Conservation (phyloP, 1,140 invertebrate species). For the Drosophila watanabei region DNA sequence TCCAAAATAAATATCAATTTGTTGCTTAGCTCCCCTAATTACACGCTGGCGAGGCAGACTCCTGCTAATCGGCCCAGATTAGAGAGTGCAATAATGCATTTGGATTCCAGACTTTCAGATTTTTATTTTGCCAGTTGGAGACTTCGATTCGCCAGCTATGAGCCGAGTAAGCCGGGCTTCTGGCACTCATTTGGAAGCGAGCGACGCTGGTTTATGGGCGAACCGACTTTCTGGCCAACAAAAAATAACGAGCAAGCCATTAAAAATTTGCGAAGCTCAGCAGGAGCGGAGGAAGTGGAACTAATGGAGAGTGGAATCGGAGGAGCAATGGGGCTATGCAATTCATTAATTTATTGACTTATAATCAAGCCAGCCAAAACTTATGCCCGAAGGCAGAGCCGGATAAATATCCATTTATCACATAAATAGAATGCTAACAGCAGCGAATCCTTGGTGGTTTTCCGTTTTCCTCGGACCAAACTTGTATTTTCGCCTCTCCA, state of each 20-base stretch:
- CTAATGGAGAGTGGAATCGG: slow-evolving; percentile 31
- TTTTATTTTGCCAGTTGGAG: slow-evolving; percentile 24
- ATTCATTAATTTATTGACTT: slow-evolving; percentile 82
- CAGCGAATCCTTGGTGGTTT: slow-evolving; percentile 24
- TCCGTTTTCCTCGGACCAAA: slow-evolving; percentile 31
- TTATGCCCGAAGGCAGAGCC: slow-evolving; percentile 42
- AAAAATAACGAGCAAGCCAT: slow-evolving; percentile 40
- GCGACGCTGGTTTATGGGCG: slow-evolving; percentile 17
- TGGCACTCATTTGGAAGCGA: slow-evolving; percentile 21
- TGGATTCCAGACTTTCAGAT: slow-evolving; percentile 7
- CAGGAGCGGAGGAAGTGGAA: slow-evolving; percentile 27
- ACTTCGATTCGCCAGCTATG: slow-evolving; percentile 31
- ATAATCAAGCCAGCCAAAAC: slow-evolving; percentile 65
- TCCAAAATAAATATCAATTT: slow-evolving; percentile 48
- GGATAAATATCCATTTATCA: slow-evolving; percentile 72
- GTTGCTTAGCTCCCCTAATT: slow-evolving; percentile 35
- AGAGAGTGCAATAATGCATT: slow-evolving; percentile 46
- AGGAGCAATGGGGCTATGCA: slow-evolving; percentile 38
- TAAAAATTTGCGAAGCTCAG: slow-evolving; percentile 52
- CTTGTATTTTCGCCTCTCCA: slow-evolving; percentile 41
- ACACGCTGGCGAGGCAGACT: slow-evolving; percentile 13
- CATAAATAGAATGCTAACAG: slow-evolving; percentile 49
- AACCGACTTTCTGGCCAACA: slow-evolving; percentile 25
- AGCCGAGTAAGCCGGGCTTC: slow-evolving; percentile 10
- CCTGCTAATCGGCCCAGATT: slow-evolving; percentile 25